These are phyloP conservation scores for Lasaia peninsularis DNA, from an alignment of 1,140 invertebrate genomes.

Conservation along the genomic window DNA sequence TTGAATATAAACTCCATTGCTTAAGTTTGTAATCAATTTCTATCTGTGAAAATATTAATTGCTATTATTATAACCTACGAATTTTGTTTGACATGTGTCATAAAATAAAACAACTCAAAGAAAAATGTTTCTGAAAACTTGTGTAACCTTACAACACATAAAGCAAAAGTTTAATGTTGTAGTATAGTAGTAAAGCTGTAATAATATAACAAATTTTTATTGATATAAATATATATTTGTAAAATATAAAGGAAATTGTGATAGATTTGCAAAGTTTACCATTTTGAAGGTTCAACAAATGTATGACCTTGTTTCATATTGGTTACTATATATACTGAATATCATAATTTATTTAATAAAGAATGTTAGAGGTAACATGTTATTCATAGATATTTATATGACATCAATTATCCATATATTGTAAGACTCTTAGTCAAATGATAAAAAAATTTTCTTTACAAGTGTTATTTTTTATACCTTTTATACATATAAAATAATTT, in stretches of 20 bases:
- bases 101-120: background rate
- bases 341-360: no score
- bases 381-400: no score
- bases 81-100: background rate
- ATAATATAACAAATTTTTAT: background rate
- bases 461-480: no score
- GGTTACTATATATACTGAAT: background rate
- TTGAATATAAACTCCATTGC: no score
- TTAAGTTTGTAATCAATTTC: no score
- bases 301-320: background rate
- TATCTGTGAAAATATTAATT: background rate
- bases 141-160: background rate
- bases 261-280: background rate
- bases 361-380: no score
- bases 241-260: no score
- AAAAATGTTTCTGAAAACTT: background rate
- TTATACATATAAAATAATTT: no score
- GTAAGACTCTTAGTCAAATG: no score
- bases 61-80: background rate
- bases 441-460: no score
- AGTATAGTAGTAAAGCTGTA: background rate
- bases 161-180: background rate
- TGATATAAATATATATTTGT: background rate
- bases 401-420: no score
- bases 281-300: background rate